A percentile compares a stretch with the other conserved stretches of the same genome.
Conservation (phyloP, 2,888 invertebrate species). For the Chymomyza procnemis region DNA sequence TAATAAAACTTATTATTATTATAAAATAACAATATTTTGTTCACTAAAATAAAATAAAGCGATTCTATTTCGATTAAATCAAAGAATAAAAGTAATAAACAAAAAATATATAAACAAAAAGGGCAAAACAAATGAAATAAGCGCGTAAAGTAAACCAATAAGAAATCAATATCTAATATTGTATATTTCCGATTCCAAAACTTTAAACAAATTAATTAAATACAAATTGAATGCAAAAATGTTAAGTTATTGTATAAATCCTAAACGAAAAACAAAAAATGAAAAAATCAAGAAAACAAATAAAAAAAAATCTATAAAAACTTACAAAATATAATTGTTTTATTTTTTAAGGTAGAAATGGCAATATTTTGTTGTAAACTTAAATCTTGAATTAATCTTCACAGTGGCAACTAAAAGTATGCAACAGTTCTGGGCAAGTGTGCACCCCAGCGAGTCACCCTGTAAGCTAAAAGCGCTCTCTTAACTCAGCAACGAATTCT, state of each 20-base stretch:
- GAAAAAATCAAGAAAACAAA: constrained; percentile 17
- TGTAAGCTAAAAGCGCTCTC: no score
- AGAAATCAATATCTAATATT: constrained; percentile 74
- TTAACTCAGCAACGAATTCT: no score
- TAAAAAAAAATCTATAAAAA: neutral
- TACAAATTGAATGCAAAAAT: constrained; percentile 45
- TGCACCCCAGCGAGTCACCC: no score
- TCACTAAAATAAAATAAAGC: constrained; percentile 33
- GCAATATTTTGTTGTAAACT: no score
- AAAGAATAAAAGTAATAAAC: constrained; percentile 12
- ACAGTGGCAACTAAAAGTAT: no score
- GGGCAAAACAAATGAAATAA: constrained; percentile 28
- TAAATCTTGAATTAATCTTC: no score
- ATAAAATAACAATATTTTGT: constrained; percentile 13
- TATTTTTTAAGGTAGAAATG: no score
- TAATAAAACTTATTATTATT: constrained; percentile 44
- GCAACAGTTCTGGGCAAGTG: no score
- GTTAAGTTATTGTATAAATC: constrained; percentile 73
- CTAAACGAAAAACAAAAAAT: constrained; percentile 48
- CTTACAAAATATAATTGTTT: no score
- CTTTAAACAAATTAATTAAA: constrained; percentile 32
- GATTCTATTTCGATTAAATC: constrained; percentile 33
- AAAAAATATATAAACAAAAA: constrained; percentile 28
- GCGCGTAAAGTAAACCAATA: constrained; percentile 23
- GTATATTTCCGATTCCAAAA: constrained; percentile 74